Base-by-base conservation (phyloP, 1,140 invertebrate genomes). In the Rhyzopertha dominica region DNA sequence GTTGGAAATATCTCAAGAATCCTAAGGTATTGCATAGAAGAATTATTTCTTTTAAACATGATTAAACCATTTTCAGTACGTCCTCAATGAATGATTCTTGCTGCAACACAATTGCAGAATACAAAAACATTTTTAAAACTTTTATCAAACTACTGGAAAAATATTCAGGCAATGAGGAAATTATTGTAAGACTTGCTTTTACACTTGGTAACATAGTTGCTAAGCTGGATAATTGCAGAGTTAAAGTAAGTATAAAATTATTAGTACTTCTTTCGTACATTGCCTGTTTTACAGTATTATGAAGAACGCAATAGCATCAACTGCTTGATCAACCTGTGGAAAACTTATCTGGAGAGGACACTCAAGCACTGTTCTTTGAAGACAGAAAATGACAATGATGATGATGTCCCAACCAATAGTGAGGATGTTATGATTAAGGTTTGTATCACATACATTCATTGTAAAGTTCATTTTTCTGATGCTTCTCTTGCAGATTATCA, bases 1-100 rank as follows among this genome's bases (percentile, higher is more conserved):
- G 75, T 87, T 26, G 77, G 80, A 18, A 87, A 88, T 58, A 79
- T 86, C 2, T 81, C 83, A 0, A 69, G 85, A 54, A 87, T 82
- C 61, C 72, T 88, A 5, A 87, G 84, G 84, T 87, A 63, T 59
- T 48, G 49, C 39, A 36, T 34, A 17, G n/a, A n/a, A n/a, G n/a
- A n/a, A n/a, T n/a, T n/a, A n/a, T n/a, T n/a, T n/a, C n/a, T n/a
- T n/a, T n/a, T n/a, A n/a, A n/a, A n/a, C n/a, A n/a, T n/a, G n/a
- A n/a, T n/a, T n/a, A n/a, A n/a, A n/a, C n/a, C n/a, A 53, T 47
- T 70, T 72, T 28, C 66, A 90, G 85, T 60, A 84, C 89, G 37
- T 65, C 90, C 23, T 90, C 87, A 9, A 80, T 80, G 10, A 79
- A 86, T 51, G 74, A 77, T 28, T 73, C 78, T 29, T 90, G 87